Evolutionary conservation across 2,113 vertebrate species (phyloP), one percentile per base, ranked within the genome.

Genomic region (Psilopsiagon aurifrons): DNA sequence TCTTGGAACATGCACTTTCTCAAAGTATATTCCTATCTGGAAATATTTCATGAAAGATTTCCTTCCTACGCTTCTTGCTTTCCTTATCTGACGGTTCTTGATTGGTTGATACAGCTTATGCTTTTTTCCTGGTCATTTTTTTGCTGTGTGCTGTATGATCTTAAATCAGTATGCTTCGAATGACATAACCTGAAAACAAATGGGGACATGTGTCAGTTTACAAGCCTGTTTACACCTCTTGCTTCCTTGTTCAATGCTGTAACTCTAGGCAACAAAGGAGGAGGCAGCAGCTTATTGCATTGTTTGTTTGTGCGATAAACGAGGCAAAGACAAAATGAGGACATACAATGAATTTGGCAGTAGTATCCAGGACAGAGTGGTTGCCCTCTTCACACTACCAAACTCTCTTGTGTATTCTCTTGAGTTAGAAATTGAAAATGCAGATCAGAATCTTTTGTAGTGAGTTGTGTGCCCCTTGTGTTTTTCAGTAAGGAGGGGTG

Each of bases 401-500:
- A 67, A 59, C 54, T 54, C 80, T 88, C 37, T 90, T 52, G 76
- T 64, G 5, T 88, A 55, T 64, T 83, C 39, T 80, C 31, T 90
- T 2, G 2, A 57, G 33, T 83, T 64, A 52, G 47, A 83, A 90
- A 88, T 25, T 74, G 76, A 95, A 96, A 96, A 92, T 79, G 83
- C 47, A 29, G 66, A 84, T 94, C 68, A 75, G 69, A 92, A 77
- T 80, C 31, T 85, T 90, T 86, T 25, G 51, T 64, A 67, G 74
- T 62, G 81, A 85, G 74, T 94, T 90, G 39, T 74, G 70, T 85
- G 88, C 59, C 57, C 29, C 67, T 86, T 77, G 73, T 66, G 49
- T 90, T 96, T 97, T 88, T 86, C 81, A 67, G 73, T 29, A 60
- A 88, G 52, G 37, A 68, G 74, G 93, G 51, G 80, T 64, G 18